Conservation (phyloP, 2,888 invertebrate species). For the Emmelina monodactyla region DNA sequence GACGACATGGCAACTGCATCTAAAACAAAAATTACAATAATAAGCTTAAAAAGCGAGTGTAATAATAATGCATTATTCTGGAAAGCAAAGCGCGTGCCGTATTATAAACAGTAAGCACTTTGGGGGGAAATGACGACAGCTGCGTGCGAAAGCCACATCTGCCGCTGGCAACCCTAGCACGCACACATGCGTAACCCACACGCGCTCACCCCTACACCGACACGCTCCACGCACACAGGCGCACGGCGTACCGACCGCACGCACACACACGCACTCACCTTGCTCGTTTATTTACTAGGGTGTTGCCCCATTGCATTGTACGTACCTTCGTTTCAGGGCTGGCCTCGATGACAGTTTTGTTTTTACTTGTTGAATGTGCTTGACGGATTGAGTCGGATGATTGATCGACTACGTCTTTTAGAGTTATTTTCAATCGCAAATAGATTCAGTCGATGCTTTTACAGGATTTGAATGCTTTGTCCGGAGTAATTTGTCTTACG, state of each 20-base stretch:
- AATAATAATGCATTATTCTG: constrained; percentile 60
- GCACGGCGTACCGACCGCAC: constrained; percentile 12
- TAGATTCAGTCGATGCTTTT: constrained; percentile 26
- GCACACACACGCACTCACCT: constrained; percentile 22
- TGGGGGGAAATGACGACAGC: constrained; percentile 46
- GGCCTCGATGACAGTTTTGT: constrained; percentile 52
- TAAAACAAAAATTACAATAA: constrained; percentile 39
- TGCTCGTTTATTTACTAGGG: constrained; percentile 35
- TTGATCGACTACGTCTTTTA: constrained; percentile 31
- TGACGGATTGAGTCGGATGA: constrained; percentile 58
- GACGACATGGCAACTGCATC: constrained; percentile 39
- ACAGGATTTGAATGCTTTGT: constrained; percentile 8
- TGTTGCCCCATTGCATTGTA: constrained; percentile 41
- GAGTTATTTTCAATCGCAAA: constrained; percentile 14
- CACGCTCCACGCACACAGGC: constrained; percentile 20
- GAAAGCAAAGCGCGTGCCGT: constrained; percentile 59
- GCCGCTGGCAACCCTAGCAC: constrained; percentile 34
- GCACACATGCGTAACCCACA: too few species aligned
- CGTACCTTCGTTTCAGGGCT: constrained; percentile 30
- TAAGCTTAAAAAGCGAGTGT: constrained; percentile 33
- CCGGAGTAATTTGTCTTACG: too few species aligned
- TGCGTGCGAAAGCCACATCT: constrained; percentile 51
- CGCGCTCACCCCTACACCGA: constrained; percentile 17
- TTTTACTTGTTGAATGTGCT: constrained; percentile 63
- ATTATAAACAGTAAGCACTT: constrained; percentile 35